Base-by-base conservation (phyloP, 2,797 vertebrate species). In the Sebastes alutus region DNA sequence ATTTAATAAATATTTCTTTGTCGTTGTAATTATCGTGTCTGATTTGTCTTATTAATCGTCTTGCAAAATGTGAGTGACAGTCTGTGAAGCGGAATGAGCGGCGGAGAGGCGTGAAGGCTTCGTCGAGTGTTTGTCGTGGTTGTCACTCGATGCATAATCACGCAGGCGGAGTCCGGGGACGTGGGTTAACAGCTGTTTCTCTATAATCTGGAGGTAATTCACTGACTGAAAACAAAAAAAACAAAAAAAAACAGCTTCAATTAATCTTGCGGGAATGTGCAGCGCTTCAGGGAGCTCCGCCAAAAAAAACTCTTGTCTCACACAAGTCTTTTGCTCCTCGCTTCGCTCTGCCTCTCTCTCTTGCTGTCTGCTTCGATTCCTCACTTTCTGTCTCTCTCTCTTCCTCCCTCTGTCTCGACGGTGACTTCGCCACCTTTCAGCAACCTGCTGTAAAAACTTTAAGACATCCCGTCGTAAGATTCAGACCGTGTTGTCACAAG, bases 1-100 rank as follows among this genome's bases (percentile, higher is more conserved):
- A 89, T 93, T 93, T 93, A 95, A 95, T 95, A 95, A 95, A 95
- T 88, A 93, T 90, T 93, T 94, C 92, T 93, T 94, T 95, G 95
- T 95, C 91, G 93, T 94, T 95, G 93, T 94, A 93, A 84, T 56
- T 4, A 10, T 63, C 16, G 16, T 72, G 82, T 92, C 70, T 90
- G 80, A 8, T 83, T 83, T 86, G 56, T 87, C 77, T 88, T 78
- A 68, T 81, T 82, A 35, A 75, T 72, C 11, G 7, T 18, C 12
- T 13, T 63, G 77, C n/a, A 33, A 79, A 73, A 73, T 75, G 49
- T 54, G 77, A 81, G 69, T 73, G 79, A 59, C 56, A 25, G 64
- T 54, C 65, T 66, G 62, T 68, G 78, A 77, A 84, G 79, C 23
- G 68, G 72, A 23, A 75, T 32, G 82, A 78, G 46, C 72, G 62